Evolutionary conservation across 2,797 vertebrate species (phyloP).

Genomic region (Syngnathus rostellatus): DNA sequence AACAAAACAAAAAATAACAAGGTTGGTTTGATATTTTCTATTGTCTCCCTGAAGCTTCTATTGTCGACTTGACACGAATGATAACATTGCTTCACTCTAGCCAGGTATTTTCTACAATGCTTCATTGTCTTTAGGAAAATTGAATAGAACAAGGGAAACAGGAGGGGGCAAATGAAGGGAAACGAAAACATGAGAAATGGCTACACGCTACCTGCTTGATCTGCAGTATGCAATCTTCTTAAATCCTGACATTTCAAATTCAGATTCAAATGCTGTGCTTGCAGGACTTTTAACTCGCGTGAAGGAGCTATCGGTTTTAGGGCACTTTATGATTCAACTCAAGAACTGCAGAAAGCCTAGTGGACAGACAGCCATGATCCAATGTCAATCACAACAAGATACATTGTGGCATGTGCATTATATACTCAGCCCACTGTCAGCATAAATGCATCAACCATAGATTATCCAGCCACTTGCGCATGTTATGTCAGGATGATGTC

Average conservation of each 20-base stretch:
- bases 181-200: neutral
- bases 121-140: neutral
- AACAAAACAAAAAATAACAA: conserved; percentile 5
- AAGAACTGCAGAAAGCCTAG: neutral
- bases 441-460: neutral
- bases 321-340: neutral
- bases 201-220: neutral
- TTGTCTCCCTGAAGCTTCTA: conserved; percentile 7
- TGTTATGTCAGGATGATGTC: neutral
- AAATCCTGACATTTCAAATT: neutral
- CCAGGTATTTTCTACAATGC: neutral
- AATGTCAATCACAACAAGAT: neutral
- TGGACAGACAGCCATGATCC: neutral
- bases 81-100: conserved; percentile 9
- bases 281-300: neutral
- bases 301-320: neutral
- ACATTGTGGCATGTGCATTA: neutral
- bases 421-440: neutral
- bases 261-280: neutral
- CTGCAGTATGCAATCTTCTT: neutral
- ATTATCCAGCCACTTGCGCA: neutral
- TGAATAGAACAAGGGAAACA: neutral
- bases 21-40: conserved; percentile 3
- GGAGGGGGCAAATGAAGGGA: no score
- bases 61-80: conserved; percentile 8